Evolutionary conservation across 2,888 invertebrate genomes (phyloP), one percentile per base, ranked within the genome.

Genomic region (Volucella bombylans): DNA sequence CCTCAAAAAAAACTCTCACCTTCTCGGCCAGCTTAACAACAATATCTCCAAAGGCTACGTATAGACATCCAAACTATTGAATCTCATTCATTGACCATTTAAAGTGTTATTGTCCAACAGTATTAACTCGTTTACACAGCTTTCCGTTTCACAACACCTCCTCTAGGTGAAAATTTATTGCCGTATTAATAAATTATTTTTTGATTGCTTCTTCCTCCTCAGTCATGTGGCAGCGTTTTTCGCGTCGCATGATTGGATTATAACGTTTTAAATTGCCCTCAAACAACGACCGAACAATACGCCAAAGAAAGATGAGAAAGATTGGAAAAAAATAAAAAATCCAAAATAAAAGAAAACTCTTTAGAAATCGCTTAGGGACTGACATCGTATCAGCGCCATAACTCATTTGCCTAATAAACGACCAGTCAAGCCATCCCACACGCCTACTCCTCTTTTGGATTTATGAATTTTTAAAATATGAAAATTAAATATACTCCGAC

Each of bases 391-490:
- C 83, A 55, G 54, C 14, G 23, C 59, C 49, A 79, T 85, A 81
- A 85, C 41, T 85, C 62, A 85, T 85, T 45, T 68, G 68, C 50
- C 69, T 68, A 79, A 79, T 72, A 61, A 80, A 80, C 54, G 61
- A 62, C 80, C 62, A 54, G 47, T 55, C 76, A 67, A 65, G 54
- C 52, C 76, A 72, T 72, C 71, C 80, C 67, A 81, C 71, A 71
- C 85, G 76, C 76, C 76, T 61, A 67, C 67, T 67, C 50, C 76
- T 71, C 47, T 79, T 79, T 71, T 11, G 59, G 67, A 85, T 85
- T 85, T 85, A 80, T 85, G 80, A 77, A 76, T 72, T 78, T 78
- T 83, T 74, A 69, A 79, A 83, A 79, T 72, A 59, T 76, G 71
- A 80, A 80, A 77, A 79, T 65, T n/a, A 72, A 79, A 79, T 52